Evolutionary conservation across 2,888 invertebrate genomes (phyloP), one percentile per base, ranked within the genome.

Genomic region (Philereme vetulata): DNA sequence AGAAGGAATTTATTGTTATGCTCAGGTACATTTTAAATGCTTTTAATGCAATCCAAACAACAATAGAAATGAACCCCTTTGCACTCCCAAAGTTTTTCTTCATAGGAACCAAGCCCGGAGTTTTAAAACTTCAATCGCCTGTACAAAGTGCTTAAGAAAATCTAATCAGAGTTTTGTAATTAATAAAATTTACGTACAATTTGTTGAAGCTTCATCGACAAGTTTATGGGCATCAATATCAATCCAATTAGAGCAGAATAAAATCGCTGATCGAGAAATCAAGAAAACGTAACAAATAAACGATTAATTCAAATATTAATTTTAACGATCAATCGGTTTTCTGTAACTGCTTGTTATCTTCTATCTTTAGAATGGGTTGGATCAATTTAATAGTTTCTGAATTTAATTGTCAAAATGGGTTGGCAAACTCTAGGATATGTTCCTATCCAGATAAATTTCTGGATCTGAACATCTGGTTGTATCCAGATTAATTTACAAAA

Each of bases 201-300:
- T 56, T 49, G 56, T 60, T 62, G 54, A 54, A 47, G 54, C 51
- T 59, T 66, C 3, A 7, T 38, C 38, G 8, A 6, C 38, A 42
- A 10, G 55, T 62, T 65, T 64, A 66, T 58, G 60, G 66, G 53
- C 56, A 59, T 55, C 58, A 62, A 56, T 58, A 60, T 47, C 59
- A 60, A 44, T 51, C 54, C 59, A 64, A 64, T 64, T 63, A 66
- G 58, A 46, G 46, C 44, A 60, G 40, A 60, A 66, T 63, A 55
- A 61, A 66, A 61, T 60, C 56, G 40, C 35, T 60, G 59, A 55
- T 61, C 46, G 56, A 56, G 50, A 65, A 62, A 62, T 62, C 51
- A 62, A 54, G 62, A 55, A 59, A 58, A 60, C 49, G 53, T 7
- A 45, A 7, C n/a, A 8, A 45, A 5, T 7, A 4, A 44, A 4